Evolutionary conservation across 2,797 vertebrate species (phyloP).

Genomic region (Masticophis lateralis): DNA sequence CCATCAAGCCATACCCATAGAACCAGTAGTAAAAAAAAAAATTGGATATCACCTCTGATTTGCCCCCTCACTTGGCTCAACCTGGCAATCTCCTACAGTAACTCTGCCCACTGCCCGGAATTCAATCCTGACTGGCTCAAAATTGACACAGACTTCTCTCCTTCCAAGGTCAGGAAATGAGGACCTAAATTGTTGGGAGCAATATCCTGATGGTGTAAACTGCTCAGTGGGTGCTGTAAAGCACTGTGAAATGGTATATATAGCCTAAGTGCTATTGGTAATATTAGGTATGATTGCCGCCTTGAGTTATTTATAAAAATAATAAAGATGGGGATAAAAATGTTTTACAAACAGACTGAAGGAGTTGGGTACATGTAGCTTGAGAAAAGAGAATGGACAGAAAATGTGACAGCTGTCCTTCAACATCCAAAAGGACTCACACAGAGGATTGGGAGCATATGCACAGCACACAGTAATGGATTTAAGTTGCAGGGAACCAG

Average conservation of each 20-base stretch:
- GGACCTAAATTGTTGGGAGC: not conserved
- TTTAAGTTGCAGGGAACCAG: not conserved
- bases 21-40: no score
- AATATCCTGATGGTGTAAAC: not conserved
- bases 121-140: not conserved
- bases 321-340: not conserved
- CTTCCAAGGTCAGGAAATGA: not conserved
- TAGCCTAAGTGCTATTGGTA: not conserved
- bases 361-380: not conserved
- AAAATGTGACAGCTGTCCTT: not conserved
- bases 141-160: not conserved
- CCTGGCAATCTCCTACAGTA: not conserved
- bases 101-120: not conserved
- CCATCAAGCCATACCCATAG: no score
- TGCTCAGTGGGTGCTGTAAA: not conserved
- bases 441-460: not conserved
- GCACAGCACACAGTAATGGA: not conserved
- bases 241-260: not conserved
- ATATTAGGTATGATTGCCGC: not conserved
- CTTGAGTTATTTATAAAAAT: not conserved
- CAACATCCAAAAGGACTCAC: not conserved
- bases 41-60: no score
- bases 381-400: not conserved
- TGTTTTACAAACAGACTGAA: not conserved
- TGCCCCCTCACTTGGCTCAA: not conserved